Evolutionary conservation across 2,797 vertebrate species (phyloP).

Genomic region (Heterohyrax brucei): DNA sequence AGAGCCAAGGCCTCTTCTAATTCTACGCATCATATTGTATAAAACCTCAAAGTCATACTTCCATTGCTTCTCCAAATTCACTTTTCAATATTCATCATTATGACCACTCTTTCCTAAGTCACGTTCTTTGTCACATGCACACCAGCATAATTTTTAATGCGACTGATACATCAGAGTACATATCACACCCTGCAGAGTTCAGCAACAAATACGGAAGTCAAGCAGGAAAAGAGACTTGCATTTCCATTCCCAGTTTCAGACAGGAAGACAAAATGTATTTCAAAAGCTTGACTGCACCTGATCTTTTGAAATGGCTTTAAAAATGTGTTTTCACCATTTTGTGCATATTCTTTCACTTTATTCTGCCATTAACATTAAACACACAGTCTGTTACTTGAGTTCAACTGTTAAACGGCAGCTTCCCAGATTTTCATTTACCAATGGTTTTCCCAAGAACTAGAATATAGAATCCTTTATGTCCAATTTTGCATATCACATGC

Average conservation of each 20-base stretch:
- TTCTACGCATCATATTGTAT: neutral
- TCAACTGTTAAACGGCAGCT: slow-evolving; percentile 26
- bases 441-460: neutral
- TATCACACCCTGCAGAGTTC: neutral
- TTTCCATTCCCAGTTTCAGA: slow-evolving; percentile 24
- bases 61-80: slow-evolving; percentile 9
- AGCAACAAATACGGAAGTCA: neutral
- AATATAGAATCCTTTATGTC: neutral
- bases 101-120: neutral
- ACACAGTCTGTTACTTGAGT: neutral
- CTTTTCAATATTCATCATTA: neutral
- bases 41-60: neutral
- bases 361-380: slow-evolving; percentile 25
- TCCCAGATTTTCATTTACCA: neutral
- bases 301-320: slow-evolving; percentile 44
- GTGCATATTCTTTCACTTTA: neutral
- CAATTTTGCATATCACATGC: neutral
- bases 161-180: neutral
- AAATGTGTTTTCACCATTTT: slow-evolving; percentile 20
- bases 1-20: neutral
- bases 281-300: neutral
- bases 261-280: neutral
- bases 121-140: neutral
- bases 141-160: neutral
- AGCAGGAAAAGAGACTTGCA: neutral